phyloP scores from a whole-genome alignment of 2,797 vertebrate genomes.

The Eulemur albifrons region DNA sequence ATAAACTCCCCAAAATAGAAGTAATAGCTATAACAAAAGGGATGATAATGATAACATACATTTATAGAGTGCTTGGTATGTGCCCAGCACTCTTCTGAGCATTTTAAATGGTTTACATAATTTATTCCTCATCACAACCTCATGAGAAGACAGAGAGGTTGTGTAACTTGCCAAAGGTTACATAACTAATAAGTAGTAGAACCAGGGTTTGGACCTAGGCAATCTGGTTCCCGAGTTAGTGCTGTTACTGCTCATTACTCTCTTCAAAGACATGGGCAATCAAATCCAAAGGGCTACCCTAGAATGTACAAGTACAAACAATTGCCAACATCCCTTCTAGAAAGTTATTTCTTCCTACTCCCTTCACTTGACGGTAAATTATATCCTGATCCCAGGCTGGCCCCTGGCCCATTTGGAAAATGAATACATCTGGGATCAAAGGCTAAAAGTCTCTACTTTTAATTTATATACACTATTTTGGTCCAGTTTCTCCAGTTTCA shows the following conservation, averaged over 20 bases:
- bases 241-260: neutral
- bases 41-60: neutral
- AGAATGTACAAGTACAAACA: neutral
- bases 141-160: neutral
- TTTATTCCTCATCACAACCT: neutral
- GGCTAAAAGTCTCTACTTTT: neutral
- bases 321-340: too few species aligned
- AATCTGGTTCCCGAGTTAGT: neutral
- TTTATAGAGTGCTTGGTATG: neutral
- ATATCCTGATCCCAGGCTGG: neutral
- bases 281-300: neutral
- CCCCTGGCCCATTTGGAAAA: neutral
- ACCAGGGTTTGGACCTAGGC: neutral
- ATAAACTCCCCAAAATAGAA: neutral
- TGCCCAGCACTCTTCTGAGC: neutral
- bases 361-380: neutral
- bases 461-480: neutral
- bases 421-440: neutral
- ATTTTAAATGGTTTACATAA: neutral
- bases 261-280: neutral
- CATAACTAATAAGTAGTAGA: neutral
- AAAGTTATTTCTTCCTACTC: neutral
- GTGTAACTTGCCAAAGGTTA: neutral
- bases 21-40: neutral
- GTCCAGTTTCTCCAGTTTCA: neutral